Conservation (phyloP, 2,113 vertebrate genomes). For the Crypturellus undulatus region DNA sequence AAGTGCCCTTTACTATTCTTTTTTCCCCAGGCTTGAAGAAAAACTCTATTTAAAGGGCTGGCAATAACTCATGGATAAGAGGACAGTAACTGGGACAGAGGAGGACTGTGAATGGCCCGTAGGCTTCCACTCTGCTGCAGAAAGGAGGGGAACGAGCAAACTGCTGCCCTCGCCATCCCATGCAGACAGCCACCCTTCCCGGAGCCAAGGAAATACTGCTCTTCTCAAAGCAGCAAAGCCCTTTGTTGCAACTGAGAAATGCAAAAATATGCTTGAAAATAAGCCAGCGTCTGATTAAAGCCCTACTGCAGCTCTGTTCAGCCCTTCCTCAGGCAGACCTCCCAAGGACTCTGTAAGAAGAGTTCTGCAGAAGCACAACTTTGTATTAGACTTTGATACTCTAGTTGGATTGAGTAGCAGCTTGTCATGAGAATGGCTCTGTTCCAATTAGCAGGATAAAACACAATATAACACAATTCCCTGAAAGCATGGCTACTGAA, state of each 20-base stretch:
- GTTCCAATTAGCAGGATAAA: neutral
- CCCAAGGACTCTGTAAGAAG: accelerated
- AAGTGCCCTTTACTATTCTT: neutral
- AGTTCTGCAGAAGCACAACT: neutral
- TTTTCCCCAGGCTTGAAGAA: neutral
- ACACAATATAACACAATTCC: neutral
- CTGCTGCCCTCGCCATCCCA: neutral
- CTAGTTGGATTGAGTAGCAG: neutral
- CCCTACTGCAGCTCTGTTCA: neutral
- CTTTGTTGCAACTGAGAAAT: neutral
- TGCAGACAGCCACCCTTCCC: neutral
- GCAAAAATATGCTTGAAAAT: neutral
- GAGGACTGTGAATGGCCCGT: neutral
- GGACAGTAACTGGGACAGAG: neutral
- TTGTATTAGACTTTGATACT: neutral
- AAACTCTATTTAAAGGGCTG: neutral
- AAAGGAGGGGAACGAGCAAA: neutral
- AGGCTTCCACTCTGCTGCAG: neutral
- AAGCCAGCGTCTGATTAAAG: neutral
- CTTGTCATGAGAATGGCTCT: neutral
- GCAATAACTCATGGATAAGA: neutral
- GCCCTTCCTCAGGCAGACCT: neutral
- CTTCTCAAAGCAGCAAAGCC: neutral
- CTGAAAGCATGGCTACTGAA: neutral
- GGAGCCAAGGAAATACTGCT: neutral